These are phyloP conservation scores for Ivindomyrus marchei DNA, from an alignment of 2,113 vertebrate species.

Conservation along the genomic window DNA sequence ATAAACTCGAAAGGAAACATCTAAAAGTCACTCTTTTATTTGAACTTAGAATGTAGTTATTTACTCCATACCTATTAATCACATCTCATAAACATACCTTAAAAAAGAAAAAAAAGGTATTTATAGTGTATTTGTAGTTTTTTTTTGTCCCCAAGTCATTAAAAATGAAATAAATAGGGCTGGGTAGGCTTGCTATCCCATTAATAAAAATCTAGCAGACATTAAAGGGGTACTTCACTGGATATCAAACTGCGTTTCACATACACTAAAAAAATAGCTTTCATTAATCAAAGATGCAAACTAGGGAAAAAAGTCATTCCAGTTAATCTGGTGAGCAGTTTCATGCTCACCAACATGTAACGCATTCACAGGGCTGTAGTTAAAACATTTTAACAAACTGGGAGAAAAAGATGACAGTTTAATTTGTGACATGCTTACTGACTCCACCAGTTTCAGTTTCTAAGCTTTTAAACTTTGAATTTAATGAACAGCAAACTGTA, in stretches of 20 bases:
- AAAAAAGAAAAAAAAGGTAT: constrained; percentile 16
- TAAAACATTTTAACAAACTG: constrained; percentile 13
- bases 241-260: constrained; percentile 29
- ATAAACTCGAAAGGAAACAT: neutral
- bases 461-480: constrained; percentile 6
- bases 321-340: neutral
- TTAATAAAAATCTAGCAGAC: constrained; percentile 39
- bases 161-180: constrained; percentile 39
- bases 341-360: constrained; percentile 25
- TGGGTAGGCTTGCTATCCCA: constrained; percentile 15
- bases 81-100: constrained; percentile 36
- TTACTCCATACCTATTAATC: constrained; percentile 21
- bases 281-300: constrained; percentile 24
- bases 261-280: constrained; percentile 23
- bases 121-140: neutral
- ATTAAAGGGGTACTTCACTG: constrained; percentile 35
- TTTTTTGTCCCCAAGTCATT: constrained; percentile 26
- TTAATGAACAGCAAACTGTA: neutral
- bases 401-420: constrained; percentile 8
- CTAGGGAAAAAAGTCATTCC: constrained; percentile 25
- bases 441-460: constrained; percentile 19
- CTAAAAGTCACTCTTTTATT: constrained; percentile 43
- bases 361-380: constrained; percentile 34
- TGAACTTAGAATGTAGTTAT: constrained; percentile 34
- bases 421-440: constrained; percentile 55